These are phyloP conservation scores for Jacana jacana DNA, from an alignment of 2,113 vertebrate genomes.

Conservation along the genomic window DNA sequence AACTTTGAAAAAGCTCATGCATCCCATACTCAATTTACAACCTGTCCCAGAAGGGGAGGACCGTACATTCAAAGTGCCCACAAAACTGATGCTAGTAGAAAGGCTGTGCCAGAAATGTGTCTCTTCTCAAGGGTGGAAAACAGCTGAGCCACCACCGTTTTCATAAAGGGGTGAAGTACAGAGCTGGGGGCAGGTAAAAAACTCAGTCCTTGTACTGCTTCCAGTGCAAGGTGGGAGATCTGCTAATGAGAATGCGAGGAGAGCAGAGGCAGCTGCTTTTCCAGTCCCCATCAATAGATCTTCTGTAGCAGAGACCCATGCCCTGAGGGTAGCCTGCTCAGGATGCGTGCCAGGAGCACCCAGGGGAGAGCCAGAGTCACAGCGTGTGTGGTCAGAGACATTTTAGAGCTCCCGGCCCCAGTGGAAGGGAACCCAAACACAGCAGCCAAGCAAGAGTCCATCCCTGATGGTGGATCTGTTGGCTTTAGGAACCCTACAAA, in stretches of 20 bases:
- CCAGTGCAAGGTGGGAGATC: background rate
- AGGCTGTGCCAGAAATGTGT: background rate
- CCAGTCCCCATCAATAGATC: background rate
- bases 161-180: background rate
- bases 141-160: background rate
- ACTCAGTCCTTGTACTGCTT: no score
- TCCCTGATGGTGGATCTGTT: background rate
- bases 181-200: background rate
- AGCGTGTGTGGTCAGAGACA: fast-evolving
- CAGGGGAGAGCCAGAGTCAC: background rate
- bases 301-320: background rate
- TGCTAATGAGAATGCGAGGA: background rate
- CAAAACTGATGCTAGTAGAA: background rate
- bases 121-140: background rate
- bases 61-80: fast-evolving
- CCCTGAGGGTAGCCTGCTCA: background rate
- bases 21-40: background rate
- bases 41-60: background rate
- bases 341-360: background rate
- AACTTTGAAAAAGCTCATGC: background rate
- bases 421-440: fast-evolving
- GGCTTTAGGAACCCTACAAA: background rate
- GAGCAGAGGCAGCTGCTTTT: background rate
- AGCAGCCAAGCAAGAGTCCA: background rate
- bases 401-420: background rate